These are phyloP conservation scores for Apoda limacodes DNA, from an alignment of 2,888 invertebrate species.

Conservation along the genomic window DNA sequence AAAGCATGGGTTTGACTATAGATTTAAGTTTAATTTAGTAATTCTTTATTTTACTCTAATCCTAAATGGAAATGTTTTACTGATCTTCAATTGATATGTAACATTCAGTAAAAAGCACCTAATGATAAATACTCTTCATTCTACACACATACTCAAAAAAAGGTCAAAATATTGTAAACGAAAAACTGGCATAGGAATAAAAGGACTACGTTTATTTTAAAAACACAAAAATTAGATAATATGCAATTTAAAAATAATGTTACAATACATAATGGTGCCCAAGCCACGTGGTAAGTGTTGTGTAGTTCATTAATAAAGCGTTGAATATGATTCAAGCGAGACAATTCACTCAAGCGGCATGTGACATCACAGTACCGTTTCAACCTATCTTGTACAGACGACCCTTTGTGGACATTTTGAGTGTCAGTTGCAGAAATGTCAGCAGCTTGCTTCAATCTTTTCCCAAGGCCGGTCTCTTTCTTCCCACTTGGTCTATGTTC, in stretches of 20 bases:
- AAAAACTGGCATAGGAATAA: no score
- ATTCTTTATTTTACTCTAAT: no score
- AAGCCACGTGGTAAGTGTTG: not conserved
- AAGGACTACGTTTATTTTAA: no score
- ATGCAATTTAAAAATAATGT: not conserved
- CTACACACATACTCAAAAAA: no score
- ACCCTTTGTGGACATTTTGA: slow-evolving; percentile 27
- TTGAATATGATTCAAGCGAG: slow-evolving; percentile 5
- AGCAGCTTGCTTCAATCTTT: slow-evolving; percentile 43
- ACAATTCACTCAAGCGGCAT: slow-evolving; percentile 2
- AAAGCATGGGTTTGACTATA: no score
- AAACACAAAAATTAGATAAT: not conserved
- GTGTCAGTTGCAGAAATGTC: slow-evolving; percentile 47
- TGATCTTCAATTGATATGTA: no score
- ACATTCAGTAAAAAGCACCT: no score
- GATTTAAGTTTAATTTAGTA: no score
- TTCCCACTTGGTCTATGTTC: slow-evolving; percentile 36
- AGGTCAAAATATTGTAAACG: no score
- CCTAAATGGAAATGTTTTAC: no score
- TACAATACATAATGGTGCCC: not conserved
- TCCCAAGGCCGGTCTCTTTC: slow-evolving; percentile 45
- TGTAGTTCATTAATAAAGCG: no score
- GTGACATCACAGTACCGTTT: slow-evolving; percentile 46
- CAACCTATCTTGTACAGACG: slow-evolving; percentile 43
- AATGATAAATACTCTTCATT: no score